Evolutionary conservation across 64 coral and sea anemone species (phyloP).

Genomic region (Pachyseris speciosa): DNA sequence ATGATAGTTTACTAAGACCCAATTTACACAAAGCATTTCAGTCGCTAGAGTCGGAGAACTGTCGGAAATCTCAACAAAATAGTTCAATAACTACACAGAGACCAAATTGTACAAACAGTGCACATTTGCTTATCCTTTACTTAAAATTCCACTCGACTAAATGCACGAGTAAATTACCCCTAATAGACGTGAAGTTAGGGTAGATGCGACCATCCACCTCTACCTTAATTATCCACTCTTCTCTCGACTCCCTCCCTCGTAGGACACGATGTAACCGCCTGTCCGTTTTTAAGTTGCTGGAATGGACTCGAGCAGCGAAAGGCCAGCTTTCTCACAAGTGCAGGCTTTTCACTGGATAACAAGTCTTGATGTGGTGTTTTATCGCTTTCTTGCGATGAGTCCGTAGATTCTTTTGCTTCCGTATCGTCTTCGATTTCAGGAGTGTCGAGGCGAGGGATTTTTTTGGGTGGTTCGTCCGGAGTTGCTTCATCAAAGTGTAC

Average conservation of each 20-base stretch:
- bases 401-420: slow-evolving; percentile 62
- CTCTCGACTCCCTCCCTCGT: background rate
- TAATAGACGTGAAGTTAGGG: too few species aligned
- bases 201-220: background rate
- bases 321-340: slow-evolving; percentile 82
- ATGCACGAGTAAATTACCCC: too few species aligned
- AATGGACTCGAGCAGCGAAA: slow-evolving; percentile 57
- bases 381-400: slow-evolving; percentile 62
- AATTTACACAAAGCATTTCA: too few species aligned
- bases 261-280: background rate
- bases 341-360: slow-evolving; percentile 52
- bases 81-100: too few species aligned
- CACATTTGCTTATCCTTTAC: too few species aligned
- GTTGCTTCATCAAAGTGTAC: slow-evolving; percentile 86
- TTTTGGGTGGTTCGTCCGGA: background rate
- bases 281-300: background rate
- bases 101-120: too few species aligned
- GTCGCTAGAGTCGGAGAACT: too few species aligned
- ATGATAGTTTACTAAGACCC: too few species aligned
- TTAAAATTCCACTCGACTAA: too few species aligned
- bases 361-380: slow-evolving; percentile 50
- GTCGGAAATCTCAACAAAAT: too few species aligned
- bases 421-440: slow-evolving; percentile 47
- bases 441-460: slow-evolving; percentile 20
- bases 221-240: background rate